A percentile compares a stretch with the other conserved stretches of the same genome.
Conservation (phyloP, 2,113 vertebrate genomes). For the Mandrillus leucophaeus region DNA sequence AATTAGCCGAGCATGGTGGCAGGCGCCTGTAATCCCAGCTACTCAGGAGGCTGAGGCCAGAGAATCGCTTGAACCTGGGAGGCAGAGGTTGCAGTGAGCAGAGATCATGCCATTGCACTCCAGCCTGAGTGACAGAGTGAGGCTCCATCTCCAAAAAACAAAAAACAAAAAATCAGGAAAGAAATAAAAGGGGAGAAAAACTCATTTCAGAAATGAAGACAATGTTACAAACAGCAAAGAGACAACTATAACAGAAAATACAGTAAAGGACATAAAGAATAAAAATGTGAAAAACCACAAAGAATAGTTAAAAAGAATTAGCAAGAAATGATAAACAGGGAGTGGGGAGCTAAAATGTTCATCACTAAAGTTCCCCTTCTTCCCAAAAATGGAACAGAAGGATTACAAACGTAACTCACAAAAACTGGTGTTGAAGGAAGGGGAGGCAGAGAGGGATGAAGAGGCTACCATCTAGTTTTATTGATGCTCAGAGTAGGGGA, state of each 20-base stretch:
- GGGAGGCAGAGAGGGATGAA: not conserved
- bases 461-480: not conserved
- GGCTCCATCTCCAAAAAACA: no score
- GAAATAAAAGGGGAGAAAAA: not conserved
- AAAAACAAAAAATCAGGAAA: no score
- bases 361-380: not conserved
- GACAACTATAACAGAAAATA: not conserved
- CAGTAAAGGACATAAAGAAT: not conserved
- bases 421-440: not conserved
- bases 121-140: no score
- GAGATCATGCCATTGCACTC: no score
- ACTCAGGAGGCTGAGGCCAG: no score
- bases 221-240: not conserved
- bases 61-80: no score
- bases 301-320: not conserved
- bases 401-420: not conserved
- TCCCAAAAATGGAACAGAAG: not conserved
- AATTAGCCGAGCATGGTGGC: no score
- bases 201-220: not conserved
- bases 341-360: not conserved
- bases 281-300: not conserved
- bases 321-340: not conserved
- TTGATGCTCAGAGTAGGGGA: not conserved
- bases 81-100: no score
- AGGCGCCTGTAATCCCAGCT: no score